Base-by-base conservation (phyloP, 2,888 invertebrate species). In the Gastracanthus pulcherrimus region DNA sequence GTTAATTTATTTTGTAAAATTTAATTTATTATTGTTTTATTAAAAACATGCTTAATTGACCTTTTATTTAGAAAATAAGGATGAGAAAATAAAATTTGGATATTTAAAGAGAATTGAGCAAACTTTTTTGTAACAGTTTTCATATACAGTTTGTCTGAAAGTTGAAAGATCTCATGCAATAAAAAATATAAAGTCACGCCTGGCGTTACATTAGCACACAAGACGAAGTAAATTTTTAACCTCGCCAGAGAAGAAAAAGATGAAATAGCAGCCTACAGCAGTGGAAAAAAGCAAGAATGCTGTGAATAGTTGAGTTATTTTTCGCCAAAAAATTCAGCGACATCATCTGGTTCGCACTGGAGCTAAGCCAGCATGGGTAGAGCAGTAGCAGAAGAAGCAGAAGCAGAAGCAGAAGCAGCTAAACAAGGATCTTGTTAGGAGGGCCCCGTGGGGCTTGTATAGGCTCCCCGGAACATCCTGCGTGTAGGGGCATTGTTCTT, bases 341-440 rank as follows among this genome's bases (percentile, higher is more conserved):
- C 74, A 75, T 75, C 51, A 75, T 75, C 64, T 51, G 75, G 75
- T 66, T 76, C 55, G 66, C 55, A 76, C 66, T 55, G 55, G 48
- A 64, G 51, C 55, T 58, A 19, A 41, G 45, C 26, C n/a, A 16
- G 9, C n/a, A 38, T 2, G 19, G 45, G 26, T 34, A 62, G 34
- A n/a, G n/a, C 36, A 34, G 16, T 23, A 36, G 23, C 48, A 36
- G 55, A 6, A 36, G 36, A 7, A 45, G 67, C 66, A 45, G 41
- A 0, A 66, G 26, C 7, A 16, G 11, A 16, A 67, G 45, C 38
- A 9, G n/a, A n/a, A n/a, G 48, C 9, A 51, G 34, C 60, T 69
- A 48, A 77, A 77, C 70, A 77, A 70, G 77, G 77, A 77, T 77
- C 77, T 77, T 77, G 77, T 77, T 77, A 70, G 51, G 51, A 48